Base-by-base conservation (phyloP, 1,140 invertebrate species). In the Danaus plexippus region DNA sequence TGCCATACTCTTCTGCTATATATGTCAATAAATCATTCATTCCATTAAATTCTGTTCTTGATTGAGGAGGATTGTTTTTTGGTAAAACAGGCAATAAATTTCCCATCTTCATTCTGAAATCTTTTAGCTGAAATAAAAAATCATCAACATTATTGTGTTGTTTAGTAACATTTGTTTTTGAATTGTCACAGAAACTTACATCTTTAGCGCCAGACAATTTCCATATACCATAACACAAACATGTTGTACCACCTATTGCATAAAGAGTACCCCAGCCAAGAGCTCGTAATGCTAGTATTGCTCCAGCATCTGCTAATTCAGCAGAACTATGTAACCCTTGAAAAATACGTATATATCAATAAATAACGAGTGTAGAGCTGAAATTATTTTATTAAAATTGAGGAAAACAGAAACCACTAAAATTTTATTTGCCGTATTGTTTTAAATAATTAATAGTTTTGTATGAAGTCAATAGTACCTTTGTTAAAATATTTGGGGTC, bases 211-310 rank as follows among this genome's bases (percentile, higher is more conserved):
- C 96, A 41, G 95, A 92, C 8, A 96, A 67, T 88, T 97, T 97
- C 94, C 95, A 98, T 55, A 97, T 91, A 9, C 90, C 90, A 85
- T 93, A 96, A 77, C 93, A 95, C 54, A 97, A 85, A 47, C 94
- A 73, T 10, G 94, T 90, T 64, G 95, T 95, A 9, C 96, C 95
- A 43, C 92, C 88, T 11, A 96, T 88, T 0, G 96, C 94, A 85
- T 96, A 97, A 1, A 97, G 69, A 5, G 95, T 94, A 2, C 95
- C 96, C 92, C 94, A 94, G 13, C 92, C 93, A 2, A 98, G 87
- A 1, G 97, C 97, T 75, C 94, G 85, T 41, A 95, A 57, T 2
- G 96, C 96, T 57, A 97, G 87, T 6, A 91, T 88, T 6, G 91
- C 90, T 11, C 95, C 96, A 60, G 91, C 92, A 76, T 96, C 95